Base-by-base conservation (phyloP, 2,113 vertebrate species). In the Aspiorhynchus laticeps region DNA sequence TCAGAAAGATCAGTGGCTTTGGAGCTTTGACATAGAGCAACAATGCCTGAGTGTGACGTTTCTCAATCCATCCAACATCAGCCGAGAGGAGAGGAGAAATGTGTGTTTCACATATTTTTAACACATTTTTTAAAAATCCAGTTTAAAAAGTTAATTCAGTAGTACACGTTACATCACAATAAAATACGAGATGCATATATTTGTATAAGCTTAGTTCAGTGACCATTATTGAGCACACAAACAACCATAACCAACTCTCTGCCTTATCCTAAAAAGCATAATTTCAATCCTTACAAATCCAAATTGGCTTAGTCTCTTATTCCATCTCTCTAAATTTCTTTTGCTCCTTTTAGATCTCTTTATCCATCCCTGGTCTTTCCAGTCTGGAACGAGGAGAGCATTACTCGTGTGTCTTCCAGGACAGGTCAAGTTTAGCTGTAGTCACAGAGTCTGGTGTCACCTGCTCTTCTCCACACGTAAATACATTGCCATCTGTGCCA, bases 1-100 rank as follows among this genome's bases (percentile, higher is more conserved):
- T 7, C 76, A 93, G 87, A 90, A 92, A 0, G 96, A 97, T 63
- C 96, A 95, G 82, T 99, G 98, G 98, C 92, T 99, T n/a, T 98
- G 98, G 98, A 98, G 97, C 92, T 98, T 98, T 85, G 96, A 97
- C 90, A 93, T 97, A 19, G 96, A 96, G 43, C 95, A 93, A 83
- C 94, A 96, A 87, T 99, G 98, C 91, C 93, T 98, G 46, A 92
- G 77, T 2, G 88, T 99, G 67, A 94, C 94, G 85, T 92, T 94
- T 1, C 80, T 98, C 83, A 96, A 90, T 90, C 98, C 98, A n/a
- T 95, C 95, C 89, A 99, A 97, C 87, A 94, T 99, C 94, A 99
- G 88, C 76, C 73, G 76, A 81, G 82, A 85, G n/a, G 88, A 89
- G 59, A 89, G 56, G 56, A 85, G 36, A 78, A 75, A 56, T 75